These are phyloP conservation scores for Tetragonisca angustula DNA, from an alignment of 2,888 invertebrate species.

Conservation along the genomic window DNA sequence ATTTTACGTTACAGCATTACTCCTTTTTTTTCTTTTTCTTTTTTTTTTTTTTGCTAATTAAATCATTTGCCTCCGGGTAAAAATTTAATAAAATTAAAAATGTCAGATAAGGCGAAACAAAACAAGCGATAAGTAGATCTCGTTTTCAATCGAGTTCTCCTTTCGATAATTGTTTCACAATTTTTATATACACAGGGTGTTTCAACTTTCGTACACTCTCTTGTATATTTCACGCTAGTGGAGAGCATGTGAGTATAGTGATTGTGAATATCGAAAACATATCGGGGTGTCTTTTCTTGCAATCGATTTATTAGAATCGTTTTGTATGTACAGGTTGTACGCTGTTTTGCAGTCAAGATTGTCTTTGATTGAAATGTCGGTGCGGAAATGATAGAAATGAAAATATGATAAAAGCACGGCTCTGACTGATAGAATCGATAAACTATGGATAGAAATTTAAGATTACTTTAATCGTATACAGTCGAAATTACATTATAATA, in stretches of 20 bases:
- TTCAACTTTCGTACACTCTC: not conserved
- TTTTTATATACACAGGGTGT: slow-evolving; percentile 15
- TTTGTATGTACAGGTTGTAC: slow-evolving; percentile 27
- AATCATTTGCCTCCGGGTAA: slow-evolving; percentile 38
- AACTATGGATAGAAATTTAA: not conserved
- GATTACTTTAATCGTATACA: slow-evolving; percentile 10
- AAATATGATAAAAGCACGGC: not conserved
- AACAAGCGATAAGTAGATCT: slow-evolving; percentile 32
- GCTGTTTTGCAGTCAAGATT: slow-evolving; percentile 32
- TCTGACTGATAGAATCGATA: not conserved
- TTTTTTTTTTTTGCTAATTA: slow-evolving; percentile 1
- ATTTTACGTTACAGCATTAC: not conserved
- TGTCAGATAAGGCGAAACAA: slow-evolving; percentile 58
- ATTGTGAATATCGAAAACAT: slow-evolving; percentile 24
- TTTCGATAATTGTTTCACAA: slow-evolving; percentile 38
- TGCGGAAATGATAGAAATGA: not conserved
- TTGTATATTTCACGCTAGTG: not conserved
- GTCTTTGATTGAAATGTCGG: slow-evolving; percentile 35
- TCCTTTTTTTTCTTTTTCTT: not conserved
- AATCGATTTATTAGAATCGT: slow-evolving; percentile 24
- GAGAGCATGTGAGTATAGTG: not conserved
- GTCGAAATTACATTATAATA: not conserved
- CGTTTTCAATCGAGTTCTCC: slow-evolving; percentile 13
- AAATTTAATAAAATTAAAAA: slow-evolving; percentile 71
- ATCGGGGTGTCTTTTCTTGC: not conserved